Evolutionary conservation across 2,797 vertebrate species (phyloP).

Genomic region (Pteropus rufus): DNA sequence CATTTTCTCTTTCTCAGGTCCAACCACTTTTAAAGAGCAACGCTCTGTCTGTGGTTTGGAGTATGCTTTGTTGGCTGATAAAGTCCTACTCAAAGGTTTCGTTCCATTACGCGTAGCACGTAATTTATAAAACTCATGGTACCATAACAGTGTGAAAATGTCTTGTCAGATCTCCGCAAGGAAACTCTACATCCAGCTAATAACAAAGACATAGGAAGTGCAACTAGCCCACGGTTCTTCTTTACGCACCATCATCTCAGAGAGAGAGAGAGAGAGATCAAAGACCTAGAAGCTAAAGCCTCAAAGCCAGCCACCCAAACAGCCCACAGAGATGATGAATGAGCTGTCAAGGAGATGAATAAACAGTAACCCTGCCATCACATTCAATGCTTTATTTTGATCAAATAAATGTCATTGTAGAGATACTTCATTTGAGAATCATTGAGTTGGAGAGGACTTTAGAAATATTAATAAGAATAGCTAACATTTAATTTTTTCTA

Average conservation of each 20-base stretch:
- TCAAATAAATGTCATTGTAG: slow-evolving; percentile 61
- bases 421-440: slow-evolving; percentile 56
- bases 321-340: slow-evolving; percentile 47
- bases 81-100: not conserved
- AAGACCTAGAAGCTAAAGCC: not conserved
- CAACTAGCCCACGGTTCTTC: not conserved
- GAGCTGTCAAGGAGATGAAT: slow-evolving; percentile 57
- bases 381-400: slow-evolving; percentile 61
- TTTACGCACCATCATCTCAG: not conserved
- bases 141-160: not conserved
- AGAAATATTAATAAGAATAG: slow-evolving; percentile 28
- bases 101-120: not conserved
- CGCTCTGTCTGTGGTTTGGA: not conserved
- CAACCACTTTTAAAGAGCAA: not conserved
- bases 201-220: not conserved
- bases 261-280: not conserved
- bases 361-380: slow-evolving; percentile 54
- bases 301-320: not conserved
- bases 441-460: slow-evolving; percentile 43
- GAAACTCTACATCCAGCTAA: not conserved
- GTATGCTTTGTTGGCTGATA: not conserved
- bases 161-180: not conserved
- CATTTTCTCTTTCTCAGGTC: not conserved
- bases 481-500: slow-evolving; percentile 37
- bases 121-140: not conserved